Evolutionary conservation across 1,140 invertebrate species (phyloP).

Genomic region (Platorchestia sp.): DNA sequence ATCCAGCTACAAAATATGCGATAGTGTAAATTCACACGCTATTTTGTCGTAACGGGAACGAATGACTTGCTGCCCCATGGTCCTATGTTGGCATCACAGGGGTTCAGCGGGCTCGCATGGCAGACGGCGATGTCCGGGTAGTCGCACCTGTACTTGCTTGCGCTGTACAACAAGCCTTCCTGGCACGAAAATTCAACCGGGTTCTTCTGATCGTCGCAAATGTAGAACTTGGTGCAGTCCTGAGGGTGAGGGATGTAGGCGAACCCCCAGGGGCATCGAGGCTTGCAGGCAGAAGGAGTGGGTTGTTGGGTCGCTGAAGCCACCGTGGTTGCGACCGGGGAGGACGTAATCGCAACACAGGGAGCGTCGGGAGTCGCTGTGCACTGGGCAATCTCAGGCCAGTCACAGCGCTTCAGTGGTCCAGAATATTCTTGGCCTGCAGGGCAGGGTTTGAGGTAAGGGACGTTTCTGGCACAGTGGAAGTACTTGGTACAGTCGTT

Average conservation of each 20-base stretch:
- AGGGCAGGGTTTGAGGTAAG: neutral
- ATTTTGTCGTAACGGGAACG: neutral
- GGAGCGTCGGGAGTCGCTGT: conserved; percentile 19
- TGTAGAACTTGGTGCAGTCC: conserved; percentile 42
- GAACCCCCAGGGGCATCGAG: neutral
- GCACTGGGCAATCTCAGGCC: conserved; percentile 34
- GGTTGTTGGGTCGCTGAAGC: neutral
- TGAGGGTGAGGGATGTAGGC: neutral
- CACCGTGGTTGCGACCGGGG: neutral
- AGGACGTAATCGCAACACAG: neutral
- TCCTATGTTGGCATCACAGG: neutral
- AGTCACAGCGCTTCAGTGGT: neutral
- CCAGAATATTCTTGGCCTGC: conserved; percentile 68
- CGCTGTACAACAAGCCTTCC: conserved; percentile 44
- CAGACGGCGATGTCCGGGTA: neutral
- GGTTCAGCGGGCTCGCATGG: neutral
- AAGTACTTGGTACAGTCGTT: conserved; percentile 63
- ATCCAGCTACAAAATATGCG: neutral
- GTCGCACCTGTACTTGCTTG: neutral
- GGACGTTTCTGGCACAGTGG: conserved; percentile 55
- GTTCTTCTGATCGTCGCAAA: neutral
- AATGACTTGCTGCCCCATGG: neutral
- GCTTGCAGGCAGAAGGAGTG: neutral
- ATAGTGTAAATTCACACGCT: neutral
- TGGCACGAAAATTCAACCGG: neutral